Conservation (phyloP, 2,888 invertebrate species). For the Cephalotes varians region DNA sequence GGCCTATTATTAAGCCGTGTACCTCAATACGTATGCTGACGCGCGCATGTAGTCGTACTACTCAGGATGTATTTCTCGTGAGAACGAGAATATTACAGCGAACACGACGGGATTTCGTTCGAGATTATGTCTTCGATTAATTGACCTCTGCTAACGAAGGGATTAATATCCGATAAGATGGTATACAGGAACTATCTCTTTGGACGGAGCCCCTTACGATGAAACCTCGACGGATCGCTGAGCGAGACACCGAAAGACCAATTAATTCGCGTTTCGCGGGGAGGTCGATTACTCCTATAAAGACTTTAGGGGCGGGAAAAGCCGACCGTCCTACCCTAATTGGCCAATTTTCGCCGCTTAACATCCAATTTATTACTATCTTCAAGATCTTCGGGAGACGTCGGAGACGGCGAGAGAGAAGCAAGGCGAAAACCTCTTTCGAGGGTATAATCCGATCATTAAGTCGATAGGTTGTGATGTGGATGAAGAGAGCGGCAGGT, state of each 20-base stretch:
- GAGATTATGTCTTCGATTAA: constrained; percentile 56
- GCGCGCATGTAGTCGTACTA: constrained; percentile 19
- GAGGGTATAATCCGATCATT: constrained; percentile 78
- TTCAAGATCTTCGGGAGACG: constrained; percentile 72
- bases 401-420: constrained; percentile 42
- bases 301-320: constrained; percentile 79
- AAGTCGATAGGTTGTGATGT: constrained; percentile 71
- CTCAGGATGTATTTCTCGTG: constrained; percentile 50
- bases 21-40: constrained; percentile 45
- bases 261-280: constrained; percentile 79
- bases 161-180: constrained; percentile 60
- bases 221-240: constrained; percentile 65
- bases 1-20: constrained; percentile 66
- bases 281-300: constrained; percentile 78
- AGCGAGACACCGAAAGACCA: constrained; percentile 76
- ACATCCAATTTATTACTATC: constrained; percentile 83
- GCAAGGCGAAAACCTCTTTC: constrained; percentile 73
- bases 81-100: constrained; percentile 24
- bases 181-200: constrained; percentile 40
- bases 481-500: constrained; percentile 52
- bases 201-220: constrained; percentile 36
- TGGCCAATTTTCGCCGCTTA: constrained; percentile 83
- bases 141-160: constrained; percentile 65
- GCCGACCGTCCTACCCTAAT: constrained; percentile 80
- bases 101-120: constrained; percentile 39